Evolutionary conservation across 2,113 vertebrate genomes (phyloP).

Genomic region (Dissostichus mawsoni): DNA sequence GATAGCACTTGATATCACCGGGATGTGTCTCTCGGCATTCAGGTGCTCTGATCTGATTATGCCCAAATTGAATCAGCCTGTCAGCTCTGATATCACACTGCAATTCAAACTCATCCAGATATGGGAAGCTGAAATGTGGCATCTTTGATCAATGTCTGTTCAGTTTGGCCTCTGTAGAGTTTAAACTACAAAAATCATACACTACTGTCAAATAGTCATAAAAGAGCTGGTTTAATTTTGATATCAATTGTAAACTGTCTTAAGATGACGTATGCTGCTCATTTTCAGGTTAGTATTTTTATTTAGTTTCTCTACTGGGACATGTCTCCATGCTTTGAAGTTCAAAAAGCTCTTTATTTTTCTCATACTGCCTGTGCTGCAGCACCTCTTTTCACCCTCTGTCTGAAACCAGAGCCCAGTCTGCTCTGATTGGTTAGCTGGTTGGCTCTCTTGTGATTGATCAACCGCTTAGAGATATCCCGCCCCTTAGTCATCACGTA

Average conservation of each 20-base stretch:
- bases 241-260: background rate
- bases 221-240: background rate
- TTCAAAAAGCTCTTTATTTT: too few relatives aligned
- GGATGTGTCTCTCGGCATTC: constrained; percentile 31
- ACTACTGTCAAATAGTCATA: background rate
- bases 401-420: too few relatives aligned
- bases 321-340: too few relatives aligned
- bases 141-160: constrained; percentile 22
- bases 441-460: too few relatives aligned
- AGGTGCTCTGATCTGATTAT: constrained; percentile 63
- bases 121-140: constrained; percentile 20
- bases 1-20: constrained; percentile 55
- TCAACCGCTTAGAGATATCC: too few relatives aligned
- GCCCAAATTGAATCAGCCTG: constrained; percentile 60
- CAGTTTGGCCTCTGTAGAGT: constrained; percentile 5
- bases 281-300: too few relatives aligned
- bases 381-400: too few relatives aligned
- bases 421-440: too few relatives aligned
- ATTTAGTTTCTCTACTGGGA: too few relatives aligned
- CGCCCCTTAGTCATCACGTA: too few relatives aligned
- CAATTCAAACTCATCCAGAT: constrained; percentile 37
- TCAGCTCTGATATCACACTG: constrained; percentile 24
- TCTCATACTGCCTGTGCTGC: too few relatives aligned
- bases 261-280: too few relatives aligned
- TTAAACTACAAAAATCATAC: background rate